phyloP scores from a whole-genome alignment of 2,113 vertebrate species.

The Etheostoma spectabile region DNA sequence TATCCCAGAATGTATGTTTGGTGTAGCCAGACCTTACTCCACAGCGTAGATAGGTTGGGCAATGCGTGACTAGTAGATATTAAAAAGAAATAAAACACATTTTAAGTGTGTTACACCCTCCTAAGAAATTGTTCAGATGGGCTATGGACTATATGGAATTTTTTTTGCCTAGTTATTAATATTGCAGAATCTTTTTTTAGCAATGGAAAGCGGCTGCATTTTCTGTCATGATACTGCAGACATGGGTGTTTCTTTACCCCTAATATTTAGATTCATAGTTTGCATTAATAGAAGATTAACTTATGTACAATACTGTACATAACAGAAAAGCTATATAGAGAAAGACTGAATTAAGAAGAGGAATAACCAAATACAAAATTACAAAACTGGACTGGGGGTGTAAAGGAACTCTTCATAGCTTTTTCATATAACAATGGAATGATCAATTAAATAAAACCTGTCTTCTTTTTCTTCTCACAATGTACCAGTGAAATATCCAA shows the following conservation, averaged over 20 bases:
- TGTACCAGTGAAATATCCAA: not conserved
- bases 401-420: not conserved
- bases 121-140: too few species aligned
- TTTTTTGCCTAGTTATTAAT: not conserved
- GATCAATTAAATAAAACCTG: not conserved
- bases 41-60: too few species aligned
- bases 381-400: not conserved
- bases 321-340: not conserved
- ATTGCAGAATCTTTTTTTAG: not conserved
- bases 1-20: too few species aligned
- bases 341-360: not conserved
- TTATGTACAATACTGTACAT: not conserved
- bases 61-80: too few species aligned
- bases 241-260: not conserved
- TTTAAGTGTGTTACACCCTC: too few species aligned
- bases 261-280: not conserved
- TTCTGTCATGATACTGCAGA: not conserved
- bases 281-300: not conserved
- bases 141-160: too few species aligned
- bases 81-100: too few species aligned
- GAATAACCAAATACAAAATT: not conserved
- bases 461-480: too few species aligned
- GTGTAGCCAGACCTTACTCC: too few species aligned
- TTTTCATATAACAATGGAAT: not conserved
- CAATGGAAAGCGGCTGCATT: not conserved